Evolutionary conservation across 1,140 invertebrate genomes (phyloP), one percentile per base, ranked within the genome.

Genomic region (Tetramorium alpestre): DNA sequence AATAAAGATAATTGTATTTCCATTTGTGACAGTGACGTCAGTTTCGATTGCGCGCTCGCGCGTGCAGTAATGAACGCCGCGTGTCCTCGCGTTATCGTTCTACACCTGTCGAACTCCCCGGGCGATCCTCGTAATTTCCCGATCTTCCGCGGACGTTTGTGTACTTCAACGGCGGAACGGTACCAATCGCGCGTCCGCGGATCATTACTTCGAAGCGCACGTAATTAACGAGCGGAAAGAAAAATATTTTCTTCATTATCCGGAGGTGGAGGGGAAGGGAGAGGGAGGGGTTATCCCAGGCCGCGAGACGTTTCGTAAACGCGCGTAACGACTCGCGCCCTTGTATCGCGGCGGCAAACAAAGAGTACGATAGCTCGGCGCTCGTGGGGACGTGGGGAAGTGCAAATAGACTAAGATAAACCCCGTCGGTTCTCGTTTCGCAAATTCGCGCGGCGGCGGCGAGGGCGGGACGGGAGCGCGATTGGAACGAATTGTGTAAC

Each of bases 1-100:
- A 90, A 90, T 90, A 90, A 90, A 90, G 80, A 90, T 90, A 90
- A 90, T 90, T 90, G 58, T 87, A 85, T 80, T 73, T 87, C 78
- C 65, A 77, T 85, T 84, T 28, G 86, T 13, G 38, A 13, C 51
- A 77, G 84, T 90, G 88, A 81, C 88, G 88, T 90, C 88, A 88
- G 75, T 90, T 80, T 85, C 86, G 75, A 90, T 90, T 90, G 85
- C 73, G 77, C 85, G 78, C 85, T 54, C 64, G 70, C 44, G 88
- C 65, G 5, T 47, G 64, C 38, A 67, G 10, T 87, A 87, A 89
- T 58, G 70, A 84, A 13, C n/a, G 22, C 49, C 16, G 47, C 44
- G 62, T 6, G 1, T 65, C 16, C 18, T 54, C 64, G 28, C 77
- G 22, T 8, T 28, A n/a, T 81, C 49, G 3, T 56, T 73, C 44